phyloP scores from a whole-genome alignment of 2,888 invertebrate genomes.

The Folsomia manolachei region DNA sequence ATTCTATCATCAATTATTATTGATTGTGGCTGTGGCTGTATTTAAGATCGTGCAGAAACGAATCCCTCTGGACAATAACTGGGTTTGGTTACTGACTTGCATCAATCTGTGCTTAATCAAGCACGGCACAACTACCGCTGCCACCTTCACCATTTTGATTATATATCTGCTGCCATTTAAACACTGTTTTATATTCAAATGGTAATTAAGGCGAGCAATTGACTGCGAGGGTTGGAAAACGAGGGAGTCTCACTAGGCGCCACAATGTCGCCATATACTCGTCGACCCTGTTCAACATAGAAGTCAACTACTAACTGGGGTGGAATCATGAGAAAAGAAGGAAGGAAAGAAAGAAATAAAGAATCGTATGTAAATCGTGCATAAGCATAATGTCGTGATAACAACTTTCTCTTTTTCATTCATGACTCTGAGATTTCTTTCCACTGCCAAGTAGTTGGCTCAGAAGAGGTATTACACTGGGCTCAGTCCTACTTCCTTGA shows the following conservation, averaged over 20 bases:
- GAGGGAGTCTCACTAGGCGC: not conserved
- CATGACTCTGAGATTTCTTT: constrained; percentile 25
- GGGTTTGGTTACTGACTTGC: not conserved
- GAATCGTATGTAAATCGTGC: not conserved
- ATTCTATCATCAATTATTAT: constrained; percentile 29
- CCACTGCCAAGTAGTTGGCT: constrained; percentile 11
- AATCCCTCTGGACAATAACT: not conserved
- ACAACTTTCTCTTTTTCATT: constrained; percentile 26
- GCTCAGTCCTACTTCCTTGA: not conserved
- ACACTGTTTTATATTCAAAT: not conserved
- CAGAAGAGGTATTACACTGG: not conserved
- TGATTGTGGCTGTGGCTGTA: not conserved
- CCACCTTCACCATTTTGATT: not conserved
- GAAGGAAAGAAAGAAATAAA: not conserved
- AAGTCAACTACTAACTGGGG: too few species aligned
- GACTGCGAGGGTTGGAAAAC: constrained; percentile 2
- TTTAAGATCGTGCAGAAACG: not conserved
- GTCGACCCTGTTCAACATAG: too few species aligned
- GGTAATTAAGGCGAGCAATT: not conserved
- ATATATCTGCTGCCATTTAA: not conserved
- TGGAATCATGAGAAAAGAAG: constrained; percentile 4
- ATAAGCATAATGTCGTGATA: constrained; percentile 16
- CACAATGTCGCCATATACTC: not conserved
- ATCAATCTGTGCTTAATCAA: not conserved
- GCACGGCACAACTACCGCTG: not conserved